These are phyloP conservation scores for Apoda limacodes DNA, from an alignment of 2,888 invertebrate species.

Conservation along the genomic window DNA sequence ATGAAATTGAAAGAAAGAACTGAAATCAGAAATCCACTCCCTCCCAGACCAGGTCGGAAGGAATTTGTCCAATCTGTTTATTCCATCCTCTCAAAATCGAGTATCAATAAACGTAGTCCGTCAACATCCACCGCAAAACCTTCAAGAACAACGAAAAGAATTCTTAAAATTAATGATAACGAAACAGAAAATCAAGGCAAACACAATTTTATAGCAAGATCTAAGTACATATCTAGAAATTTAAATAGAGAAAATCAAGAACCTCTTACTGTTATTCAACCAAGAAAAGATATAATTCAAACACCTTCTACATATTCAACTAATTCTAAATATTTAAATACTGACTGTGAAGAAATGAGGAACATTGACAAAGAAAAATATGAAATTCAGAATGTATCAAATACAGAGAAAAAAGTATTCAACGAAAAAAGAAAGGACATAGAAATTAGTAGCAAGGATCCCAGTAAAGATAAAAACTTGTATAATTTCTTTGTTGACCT, in stretches of 20 bases:
- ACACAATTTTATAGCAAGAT: too few species aligned
- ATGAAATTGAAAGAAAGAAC: slow-evolving; percentile 10
- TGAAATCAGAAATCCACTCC: slow-evolving; percentile 23
- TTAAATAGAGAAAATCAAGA: slow-evolving; percentile 23
- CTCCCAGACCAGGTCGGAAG: slow-evolving; percentile 28
- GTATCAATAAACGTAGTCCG: too few species aligned
- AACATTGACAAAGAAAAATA: slow-evolving; percentile 1
- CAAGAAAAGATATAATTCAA: slow-evolving; percentile 28
- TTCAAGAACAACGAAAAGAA: slow-evolving; percentile 15
- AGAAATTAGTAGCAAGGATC: slow-evolving; percentile 18
- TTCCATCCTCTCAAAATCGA: slow-evolving; percentile 33
- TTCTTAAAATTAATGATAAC: slow-evolving; percentile 1
- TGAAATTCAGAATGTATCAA: slow-evolving; percentile 8
- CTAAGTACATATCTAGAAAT: slow-evolving; percentile 18
- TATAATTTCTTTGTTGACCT: slow-evolving; percentile 47
- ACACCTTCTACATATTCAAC: slow-evolving; percentile 34
- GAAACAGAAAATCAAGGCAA: slow-evolving; percentile 4
- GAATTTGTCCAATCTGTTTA: slow-evolving; percentile 34
- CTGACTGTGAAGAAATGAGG: background rate
- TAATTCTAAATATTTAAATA: slow-evolving; percentile 10
- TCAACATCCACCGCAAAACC: slow-evolving; percentile 37
- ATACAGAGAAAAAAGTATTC: slow-evolving; percentile 20
- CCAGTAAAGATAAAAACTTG: slow-evolving; percentile 27
- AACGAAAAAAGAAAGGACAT: slow-evolving; percentile 25
- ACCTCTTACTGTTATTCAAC: slow-evolving; percentile 30